These are phyloP conservation scores for Drosophila pegasa DNA, from an alignment of 2,888 invertebrate species.

Conservation along the genomic window DNA sequence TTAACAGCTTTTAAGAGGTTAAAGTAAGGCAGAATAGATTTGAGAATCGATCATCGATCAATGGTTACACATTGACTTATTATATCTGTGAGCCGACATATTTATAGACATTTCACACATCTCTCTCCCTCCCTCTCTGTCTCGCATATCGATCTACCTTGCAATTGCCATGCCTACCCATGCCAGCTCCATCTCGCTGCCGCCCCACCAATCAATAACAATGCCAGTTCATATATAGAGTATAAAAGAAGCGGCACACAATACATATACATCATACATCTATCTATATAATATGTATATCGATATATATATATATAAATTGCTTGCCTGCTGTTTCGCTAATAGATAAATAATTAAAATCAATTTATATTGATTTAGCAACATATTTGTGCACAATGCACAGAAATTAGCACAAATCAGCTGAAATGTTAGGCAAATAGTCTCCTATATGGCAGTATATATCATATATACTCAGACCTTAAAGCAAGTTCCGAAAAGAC, in stretches of 20 bases:
- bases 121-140: not conserved
- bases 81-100: not conserved
- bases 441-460: not conserved
- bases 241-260: conserved; percentile 2
- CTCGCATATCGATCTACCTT: not conserved
- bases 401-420: conserved; percentile 74
- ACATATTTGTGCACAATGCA: conserved; percentile 56
- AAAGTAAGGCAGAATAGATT: not conserved
- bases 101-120: conserved; percentile 21
- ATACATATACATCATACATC: not conserved
- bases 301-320: conserved; percentile 15
- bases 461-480: conserved; percentile 2
- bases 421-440: conserved; percentile 73
- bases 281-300: not conserved
- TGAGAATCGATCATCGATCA: conserved; percentile 7
- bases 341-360: conserved; percentile 81
- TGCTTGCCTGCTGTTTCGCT: conserved; percentile 63
- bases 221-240: conserved; percentile 14
- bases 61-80: not conserved
- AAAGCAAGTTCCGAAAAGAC: conserved; percentile 31
- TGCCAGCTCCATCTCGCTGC: conserved; percentile 9
- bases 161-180: conserved; percentile 5
- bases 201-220: conserved; percentile 49
- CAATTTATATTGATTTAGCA: conserved; percentile 81
- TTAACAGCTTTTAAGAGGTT: conserved; percentile 17